Evolutionary conservation across 64 coral and sea anemone genomes (phyloP).

Genomic region (Anthopleura sola): DNA sequence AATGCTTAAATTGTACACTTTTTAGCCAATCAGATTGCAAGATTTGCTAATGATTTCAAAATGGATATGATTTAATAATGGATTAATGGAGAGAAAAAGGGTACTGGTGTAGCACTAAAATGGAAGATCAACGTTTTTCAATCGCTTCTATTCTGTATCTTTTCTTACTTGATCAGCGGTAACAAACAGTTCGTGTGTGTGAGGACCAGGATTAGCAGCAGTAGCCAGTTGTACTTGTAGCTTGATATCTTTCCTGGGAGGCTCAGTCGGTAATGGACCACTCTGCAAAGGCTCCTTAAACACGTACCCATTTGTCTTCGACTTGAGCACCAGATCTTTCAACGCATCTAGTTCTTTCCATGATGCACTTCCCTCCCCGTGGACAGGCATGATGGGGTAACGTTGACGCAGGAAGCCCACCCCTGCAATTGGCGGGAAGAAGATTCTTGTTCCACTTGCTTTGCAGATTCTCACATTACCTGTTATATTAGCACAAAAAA

Average conservation of each 20-base stretch:
- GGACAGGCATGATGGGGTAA: conserved; percentile 69
- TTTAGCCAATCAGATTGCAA: too few species aligned
- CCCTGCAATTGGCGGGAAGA: conserved; percentile 37
- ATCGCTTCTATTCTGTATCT: too few species aligned
- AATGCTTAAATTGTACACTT: too few species aligned
- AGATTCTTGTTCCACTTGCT: conserved; percentile 64
- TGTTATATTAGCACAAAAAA: background rate
- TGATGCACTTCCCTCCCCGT: conserved; percentile 57
- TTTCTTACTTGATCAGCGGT: conserved; percentile 2
- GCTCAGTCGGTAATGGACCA: background rate
- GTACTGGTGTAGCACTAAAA: too few species aligned
- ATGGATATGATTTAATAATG: too few species aligned
- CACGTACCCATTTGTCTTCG: conserved; percentile 31
- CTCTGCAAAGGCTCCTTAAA: conserved; percentile 24
- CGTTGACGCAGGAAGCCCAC: conserved; percentile 56
- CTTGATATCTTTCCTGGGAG: background rate
- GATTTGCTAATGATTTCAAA: too few species aligned
- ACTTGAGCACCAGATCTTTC: conserved; percentile 54
- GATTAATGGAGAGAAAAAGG: too few species aligned
- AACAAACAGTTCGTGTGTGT: conserved; percentile 41
- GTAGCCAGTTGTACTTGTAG: conserved; percentile 15
- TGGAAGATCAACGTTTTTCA: too few species aligned
- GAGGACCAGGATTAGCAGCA: conserved; percentile 16
- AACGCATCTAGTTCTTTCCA: conserved; percentile 74
- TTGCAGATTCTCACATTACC: conserved; percentile 2